Conservation (phyloP, 2,888 invertebrate species). For the Phaedon cochleariae region DNA sequence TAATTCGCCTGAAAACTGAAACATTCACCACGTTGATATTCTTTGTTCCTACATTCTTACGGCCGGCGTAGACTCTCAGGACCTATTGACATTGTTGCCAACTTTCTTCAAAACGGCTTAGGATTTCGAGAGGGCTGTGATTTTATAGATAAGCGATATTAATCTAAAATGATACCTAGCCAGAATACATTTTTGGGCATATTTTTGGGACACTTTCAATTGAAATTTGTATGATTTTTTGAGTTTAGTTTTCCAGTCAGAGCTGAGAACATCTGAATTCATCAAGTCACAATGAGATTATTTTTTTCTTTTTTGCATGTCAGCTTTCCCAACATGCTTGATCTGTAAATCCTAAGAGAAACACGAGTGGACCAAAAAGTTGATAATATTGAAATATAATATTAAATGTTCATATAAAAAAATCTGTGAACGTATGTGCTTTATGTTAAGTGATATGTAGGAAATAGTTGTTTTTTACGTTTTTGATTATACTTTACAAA, state of each 20-base stretch:
- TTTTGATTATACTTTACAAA: constrained; percentile 15
- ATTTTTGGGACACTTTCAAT: too few relatives aligned
- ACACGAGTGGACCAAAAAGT: constrained; percentile 29
- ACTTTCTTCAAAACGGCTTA: too few relatives aligned
- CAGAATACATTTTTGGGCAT: too few relatives aligned
- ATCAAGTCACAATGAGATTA: constrained; percentile 8
- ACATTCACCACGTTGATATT: too few relatives aligned
- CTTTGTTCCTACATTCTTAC: too few relatives aligned
- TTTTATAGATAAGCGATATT: too few relatives aligned
- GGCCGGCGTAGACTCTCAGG: too few relatives aligned
- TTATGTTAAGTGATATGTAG: constrained; percentile 35
- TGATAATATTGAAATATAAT: constrained; percentile 1
- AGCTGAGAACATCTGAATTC: not conserved
- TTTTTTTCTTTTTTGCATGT: constrained; percentile 31
- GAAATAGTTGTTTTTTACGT: constrained; percentile 23
- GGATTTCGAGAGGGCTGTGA: too few relatives aligned
- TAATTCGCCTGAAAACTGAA: too few relatives aligned
- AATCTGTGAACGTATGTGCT: constrained; percentile 38
- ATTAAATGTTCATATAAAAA: constrained; percentile 19
- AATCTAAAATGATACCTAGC: too few relatives aligned
- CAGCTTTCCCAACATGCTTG: constrained; percentile 60
- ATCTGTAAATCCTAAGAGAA: constrained; percentile 49
- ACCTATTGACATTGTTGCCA: too few relatives aligned
- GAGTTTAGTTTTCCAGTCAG: not conserved
- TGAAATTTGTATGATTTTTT: too few relatives aligned